Base-by-base conservation (phyloP, 2,888 invertebrate genomes). In the Tipula helvola region DNA sequence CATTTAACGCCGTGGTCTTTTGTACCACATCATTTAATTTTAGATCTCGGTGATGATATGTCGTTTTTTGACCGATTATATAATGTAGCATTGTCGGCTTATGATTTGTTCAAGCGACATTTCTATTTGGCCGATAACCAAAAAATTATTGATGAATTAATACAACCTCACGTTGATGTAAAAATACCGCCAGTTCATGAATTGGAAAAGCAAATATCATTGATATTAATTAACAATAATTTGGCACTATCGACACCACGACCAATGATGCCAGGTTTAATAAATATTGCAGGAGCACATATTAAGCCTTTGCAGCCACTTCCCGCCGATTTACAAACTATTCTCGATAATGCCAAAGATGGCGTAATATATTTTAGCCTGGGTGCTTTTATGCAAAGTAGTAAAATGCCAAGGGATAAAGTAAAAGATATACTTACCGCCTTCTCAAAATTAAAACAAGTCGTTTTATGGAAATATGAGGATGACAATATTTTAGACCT, bases 391-490 rank as follows among this genome's bases (percentile, higher is more conserved):
- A 89, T 92, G 88, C 90, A 91, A 87, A 91, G 91, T 86, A 90
- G 90, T 1, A 90, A 91, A 86, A 90, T 93, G 90, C 92, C 92
- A 5, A 88, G 90, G 4, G 90, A 92, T 36, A 91, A 90, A 87
- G 89, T 91, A 0, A 88, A 89, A 3, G 88, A 90, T 16, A 87
- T 89, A 42, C 47, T 87, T 12, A 28, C 91, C 5, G 92, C 92
- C 1, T 93, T 93, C 87, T 89, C 91, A 3, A 89, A 90, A 87
- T 88, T 93, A 0, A 92, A 92, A 87, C 92, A 93, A 88, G 90
- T 90, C 85, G 92, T 93, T n/a, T 88, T 93, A 2, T 93, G 93
- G 93, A 93, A 93, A 88, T 93, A 92, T 89, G 93, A 93, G 88
- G 91, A 91, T 39, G 90, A 89, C 4, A 89, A 90, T 0, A 88